phyloP scores from a whole-genome alignment of 2,113 vertebrate species.

The Chaetops frenatus region DNA sequence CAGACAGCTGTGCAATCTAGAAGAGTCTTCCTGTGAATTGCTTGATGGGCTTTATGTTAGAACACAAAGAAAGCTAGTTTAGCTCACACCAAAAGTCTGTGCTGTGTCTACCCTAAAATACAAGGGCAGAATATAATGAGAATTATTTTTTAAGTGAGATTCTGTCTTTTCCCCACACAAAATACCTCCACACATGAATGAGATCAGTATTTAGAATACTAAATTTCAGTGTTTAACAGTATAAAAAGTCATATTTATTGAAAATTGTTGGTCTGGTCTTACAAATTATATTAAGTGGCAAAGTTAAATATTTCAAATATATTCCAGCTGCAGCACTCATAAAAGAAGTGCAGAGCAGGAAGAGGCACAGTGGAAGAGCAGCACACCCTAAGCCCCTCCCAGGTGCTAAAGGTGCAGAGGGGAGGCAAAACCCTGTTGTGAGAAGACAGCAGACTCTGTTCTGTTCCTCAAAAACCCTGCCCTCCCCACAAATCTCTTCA shows the following conservation, averaged over 20 bases:
- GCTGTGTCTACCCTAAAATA: neutral
- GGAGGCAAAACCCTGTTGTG: neutral
- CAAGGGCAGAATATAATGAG: neutral
- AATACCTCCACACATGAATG: accelerated
- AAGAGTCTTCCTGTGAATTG: neutral
- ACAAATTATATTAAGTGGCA: neutral
- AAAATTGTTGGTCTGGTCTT: neutral
- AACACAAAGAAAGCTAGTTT: neutral
- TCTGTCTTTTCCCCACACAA: neutral
- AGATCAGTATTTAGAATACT: neutral
- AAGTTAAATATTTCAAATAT: neutral
- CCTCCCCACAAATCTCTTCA: neutral
- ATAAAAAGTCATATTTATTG: neutral
- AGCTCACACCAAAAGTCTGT: neutral
- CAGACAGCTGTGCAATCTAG: neutral
- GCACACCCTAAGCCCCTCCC: neutral
- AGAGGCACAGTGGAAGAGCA: neutral
- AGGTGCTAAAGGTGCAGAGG: neutral
- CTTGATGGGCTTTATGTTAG: neutral
- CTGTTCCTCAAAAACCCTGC: neutral
- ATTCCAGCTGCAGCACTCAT: neutral
- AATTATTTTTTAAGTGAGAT: neutral
- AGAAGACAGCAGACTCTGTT: neutral
- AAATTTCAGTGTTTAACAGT: neutral
- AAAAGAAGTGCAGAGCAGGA: neutral